Percentiles rank a stretch among this genome's conserved stretches.
Conservation (phyloP, 2,888 invertebrate genomes). For the Octonoba sinensis region DNA sequence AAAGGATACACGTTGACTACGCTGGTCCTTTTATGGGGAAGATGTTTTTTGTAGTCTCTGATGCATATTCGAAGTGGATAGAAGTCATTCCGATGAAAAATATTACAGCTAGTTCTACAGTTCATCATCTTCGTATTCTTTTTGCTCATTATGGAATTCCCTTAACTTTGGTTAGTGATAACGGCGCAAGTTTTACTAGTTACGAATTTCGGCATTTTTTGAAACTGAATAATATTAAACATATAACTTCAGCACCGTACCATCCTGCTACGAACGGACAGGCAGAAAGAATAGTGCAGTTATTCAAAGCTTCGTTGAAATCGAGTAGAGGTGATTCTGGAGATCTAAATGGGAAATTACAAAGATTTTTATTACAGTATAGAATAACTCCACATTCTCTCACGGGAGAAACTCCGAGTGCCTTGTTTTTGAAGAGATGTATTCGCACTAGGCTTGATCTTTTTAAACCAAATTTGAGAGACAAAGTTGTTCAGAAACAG, state of each 20-base stretch:
- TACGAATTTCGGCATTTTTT: conserved; percentile 43
- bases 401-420: no score
- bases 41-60: conserved; percentile 32
- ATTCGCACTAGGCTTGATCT: no score
- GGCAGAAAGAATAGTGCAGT: conserved; percentile 34
- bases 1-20: conserved; percentile 41
- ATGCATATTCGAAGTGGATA: conserved; percentile 45
- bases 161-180: conserved; percentile 35
- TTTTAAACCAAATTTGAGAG: no score
- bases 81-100: conserved; percentile 31
- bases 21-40: conserved; percentile 44
- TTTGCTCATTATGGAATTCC: conserved; percentile 39
- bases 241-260: conserved; percentile 31
- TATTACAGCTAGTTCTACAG: conserved; percentile 27
- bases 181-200: conserved; percentile 43
- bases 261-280: conserved; percentile 36
- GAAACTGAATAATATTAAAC: conserved; percentile 39
- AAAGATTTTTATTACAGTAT: no score
- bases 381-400: no score
- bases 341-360: conserved; percentile 32
- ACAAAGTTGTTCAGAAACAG: no score
- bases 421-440: no score
- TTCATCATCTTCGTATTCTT: conserved; percentile 25
- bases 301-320: conserved; percentile 35
- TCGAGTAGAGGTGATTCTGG: conserved; percentile 34